A percentile compares a stretch with the other conserved stretches of the same genome.
Conservation (phyloP, 2,113 vertebrate genomes). For the Myotis brandtii region DNA sequence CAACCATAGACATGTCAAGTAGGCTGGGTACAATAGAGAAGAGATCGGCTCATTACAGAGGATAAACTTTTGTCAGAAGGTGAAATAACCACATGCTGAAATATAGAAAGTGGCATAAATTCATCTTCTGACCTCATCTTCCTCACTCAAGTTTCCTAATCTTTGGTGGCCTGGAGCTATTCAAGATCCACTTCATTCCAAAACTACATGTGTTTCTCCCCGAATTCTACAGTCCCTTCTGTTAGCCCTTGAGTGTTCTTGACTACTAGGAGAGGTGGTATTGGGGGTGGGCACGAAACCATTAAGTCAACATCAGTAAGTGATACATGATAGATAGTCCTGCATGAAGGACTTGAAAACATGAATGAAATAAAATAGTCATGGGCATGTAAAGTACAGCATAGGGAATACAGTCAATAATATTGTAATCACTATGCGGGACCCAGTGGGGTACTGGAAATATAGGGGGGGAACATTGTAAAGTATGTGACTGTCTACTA, state of each 20-base stretch:
- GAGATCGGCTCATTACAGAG: background rate
- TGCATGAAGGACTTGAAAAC: background rate
- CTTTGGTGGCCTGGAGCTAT: background rate
- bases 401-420: background rate
- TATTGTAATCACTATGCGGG: background rate
- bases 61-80: background rate
- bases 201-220: background rate
- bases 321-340: background rate
- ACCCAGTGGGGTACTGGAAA: background rate
- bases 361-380: background rate
- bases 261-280: background rate
- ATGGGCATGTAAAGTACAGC: background rate
- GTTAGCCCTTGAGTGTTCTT: background rate
- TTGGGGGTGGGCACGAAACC: background rate
- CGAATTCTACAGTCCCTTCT: background rate
- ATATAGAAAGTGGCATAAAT: background rate
- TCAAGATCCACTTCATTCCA: background rate
- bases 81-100: background rate
- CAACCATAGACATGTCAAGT: background rate
- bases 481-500: background rate
- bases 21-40: background rate
- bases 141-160: background rate
- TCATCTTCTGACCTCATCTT: background rate
- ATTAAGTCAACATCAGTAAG: background rate
- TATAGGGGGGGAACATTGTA: background rate